These are phyloP conservation scores for Acanthurus tractus DNA, from an alignment of 2,797 vertebrate species.

Conservation along the genomic window DNA sequence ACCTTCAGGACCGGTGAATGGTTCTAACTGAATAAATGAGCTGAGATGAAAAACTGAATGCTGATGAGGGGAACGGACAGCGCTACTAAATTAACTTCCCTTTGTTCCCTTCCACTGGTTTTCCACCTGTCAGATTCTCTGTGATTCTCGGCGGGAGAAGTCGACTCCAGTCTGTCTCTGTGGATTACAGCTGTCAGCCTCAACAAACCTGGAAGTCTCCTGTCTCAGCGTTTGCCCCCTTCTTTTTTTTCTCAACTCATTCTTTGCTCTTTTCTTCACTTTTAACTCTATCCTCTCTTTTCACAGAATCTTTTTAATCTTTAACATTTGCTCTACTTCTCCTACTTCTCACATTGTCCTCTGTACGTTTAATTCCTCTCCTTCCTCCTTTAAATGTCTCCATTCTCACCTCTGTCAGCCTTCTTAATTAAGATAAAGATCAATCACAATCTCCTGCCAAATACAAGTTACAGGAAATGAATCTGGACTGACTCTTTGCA, in stretches of 20 bases:
- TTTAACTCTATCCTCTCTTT: slow-evolving; percentile 6
- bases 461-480: slow-evolving; percentile 20
- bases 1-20: background rate
- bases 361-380: slow-evolving; percentile 5
- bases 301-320: slow-evolving; percentile 11
- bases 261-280: background rate
- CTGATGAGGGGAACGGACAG: background rate
- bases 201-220: slow-evolving; percentile 34
- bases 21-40: slow-evolving; percentile 23
- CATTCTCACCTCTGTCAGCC: slow-evolving; percentile 12
- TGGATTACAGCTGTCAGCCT: slow-evolving; percentile 33
- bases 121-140: slow-evolving; percentile 35
- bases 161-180: slow-evolving; percentile 21
- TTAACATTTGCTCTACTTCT: background rate
- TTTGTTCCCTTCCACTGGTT: slow-evolving; percentile 18
- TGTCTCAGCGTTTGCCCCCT: background rate
- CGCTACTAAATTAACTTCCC: background rate
- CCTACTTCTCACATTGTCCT: background rate
- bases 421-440: slow-evolving; percentile 29
- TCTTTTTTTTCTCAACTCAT: slow-evolving; percentile 1
- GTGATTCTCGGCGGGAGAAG: slow-evolving; percentile 15
- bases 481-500: background rate
- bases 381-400: slow-evolving; percentile 14
- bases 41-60: slow-evolving; percentile 14
- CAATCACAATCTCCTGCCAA: slow-evolving; percentile 12